A percentile compares a stretch with the other conserved stretches of the same genome.
Evolutionary conservation across 2,113 vertebrate genomes (phyloP).

Genomic region (Elgaria multicarinata): DNA sequence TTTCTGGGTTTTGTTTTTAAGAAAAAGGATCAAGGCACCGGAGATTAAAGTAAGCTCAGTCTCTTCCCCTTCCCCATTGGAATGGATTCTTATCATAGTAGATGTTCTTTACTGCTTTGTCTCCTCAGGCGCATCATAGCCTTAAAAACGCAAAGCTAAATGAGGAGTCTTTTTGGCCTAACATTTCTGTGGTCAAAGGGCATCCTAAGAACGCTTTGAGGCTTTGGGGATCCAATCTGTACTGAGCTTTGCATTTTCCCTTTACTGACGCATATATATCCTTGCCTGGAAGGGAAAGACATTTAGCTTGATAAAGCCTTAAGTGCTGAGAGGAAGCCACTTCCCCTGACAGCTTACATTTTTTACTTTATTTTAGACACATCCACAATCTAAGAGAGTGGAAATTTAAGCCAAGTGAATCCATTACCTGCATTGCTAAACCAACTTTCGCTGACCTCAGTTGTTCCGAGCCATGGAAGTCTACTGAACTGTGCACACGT

Average conservation of each 20-base stretch:
- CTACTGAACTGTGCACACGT: constrained; percentile 39
- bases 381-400: neutral
- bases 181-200: neutral
- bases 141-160: rapidly evolving
- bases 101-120: neutral
- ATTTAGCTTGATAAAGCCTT: constrained; percentile 18
- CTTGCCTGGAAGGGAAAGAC: neutral
- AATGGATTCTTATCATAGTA: neutral
- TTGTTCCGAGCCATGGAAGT: neutral
- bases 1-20: too few relatives aligned
- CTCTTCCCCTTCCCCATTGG: neutral
- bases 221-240: rapidly evolving
- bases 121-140: rapidly evolving
- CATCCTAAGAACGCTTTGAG: rapidly evolving
- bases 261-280: neutral
- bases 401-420: constrained; percentile 49
- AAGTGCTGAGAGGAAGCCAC: constrained; percentile 12
- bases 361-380: constrained; percentile 24
- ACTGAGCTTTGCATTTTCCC: constrained; percentile 11
- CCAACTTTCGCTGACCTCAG: constrained; percentile 49
- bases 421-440: constrained; percentile 56
- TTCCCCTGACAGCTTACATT: neutral
- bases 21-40: neutral
- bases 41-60: neutral
- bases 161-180: too few relatives aligned